Conservation (phyloP, 2,113 vertebrate genomes). For the Xiphophorus couchianus region DNA sequence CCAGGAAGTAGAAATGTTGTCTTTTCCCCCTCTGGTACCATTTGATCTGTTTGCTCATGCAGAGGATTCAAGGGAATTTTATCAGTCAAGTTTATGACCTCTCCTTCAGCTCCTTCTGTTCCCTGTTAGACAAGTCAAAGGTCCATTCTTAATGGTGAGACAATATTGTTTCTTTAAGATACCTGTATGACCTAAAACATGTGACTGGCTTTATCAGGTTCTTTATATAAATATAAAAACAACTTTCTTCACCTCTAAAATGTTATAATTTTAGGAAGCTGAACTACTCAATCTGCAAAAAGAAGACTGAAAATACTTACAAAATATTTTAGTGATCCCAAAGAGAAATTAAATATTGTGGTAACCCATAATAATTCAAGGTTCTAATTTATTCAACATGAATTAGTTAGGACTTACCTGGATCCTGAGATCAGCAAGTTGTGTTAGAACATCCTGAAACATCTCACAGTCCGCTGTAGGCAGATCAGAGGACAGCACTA, state of each 20-base stretch:
- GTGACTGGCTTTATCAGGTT: not conserved
- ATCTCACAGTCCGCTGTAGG: constrained; percentile 80
- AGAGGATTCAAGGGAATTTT: constrained; percentile 79
- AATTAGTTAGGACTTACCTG: constrained; percentile 81
- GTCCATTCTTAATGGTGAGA: not conserved
- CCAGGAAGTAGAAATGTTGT: constrained; percentile 82
- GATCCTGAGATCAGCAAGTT: constrained; percentile 87
- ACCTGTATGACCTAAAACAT: too few relatives aligned
- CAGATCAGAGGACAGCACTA: constrained; percentile 93
- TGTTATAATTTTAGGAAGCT: not conserved
- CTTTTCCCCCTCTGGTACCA: constrained; percentile 54
- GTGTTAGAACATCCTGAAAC: constrained; percentile 88
- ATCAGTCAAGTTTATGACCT: constrained; percentile 83
- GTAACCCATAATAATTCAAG: too few relatives aligned
- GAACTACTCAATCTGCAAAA: not conserved
- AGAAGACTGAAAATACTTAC: too few relatives aligned
- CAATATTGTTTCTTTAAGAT: not conserved
- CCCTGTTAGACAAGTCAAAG: constrained; percentile 68
- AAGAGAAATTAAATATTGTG: too few relatives aligned
- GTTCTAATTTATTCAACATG: too few relatives aligned
- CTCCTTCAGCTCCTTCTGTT: constrained; percentile 74
- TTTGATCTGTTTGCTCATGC: constrained; percentile 50
- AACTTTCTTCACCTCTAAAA: not conserved
- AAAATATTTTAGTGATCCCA: too few relatives aligned
- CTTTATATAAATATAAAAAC: not conserved